Conservation (phyloP, 2,797 vertebrate species). For the Sebastes steindachneri region DNA sequence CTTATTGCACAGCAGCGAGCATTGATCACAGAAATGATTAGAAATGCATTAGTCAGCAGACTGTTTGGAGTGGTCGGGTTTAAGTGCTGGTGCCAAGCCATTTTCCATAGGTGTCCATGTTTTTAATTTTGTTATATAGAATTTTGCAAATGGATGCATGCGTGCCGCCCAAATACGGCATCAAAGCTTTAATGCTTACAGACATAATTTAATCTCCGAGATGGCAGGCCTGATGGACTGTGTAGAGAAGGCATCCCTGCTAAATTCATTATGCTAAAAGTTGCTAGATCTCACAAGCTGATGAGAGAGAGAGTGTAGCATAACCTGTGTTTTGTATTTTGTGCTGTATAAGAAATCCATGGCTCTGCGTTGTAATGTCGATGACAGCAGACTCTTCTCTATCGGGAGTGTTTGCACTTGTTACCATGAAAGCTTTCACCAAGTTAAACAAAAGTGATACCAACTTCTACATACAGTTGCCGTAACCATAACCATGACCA, state of each 20-base stretch:
- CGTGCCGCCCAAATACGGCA: conserved; percentile 78
- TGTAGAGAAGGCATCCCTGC: conserved; percentile 74
- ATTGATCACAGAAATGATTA: conserved; percentile 85
- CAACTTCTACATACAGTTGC: neutral
- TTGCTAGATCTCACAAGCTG: conserved; percentile 78
- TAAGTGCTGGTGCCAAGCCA: conserved; percentile 79
- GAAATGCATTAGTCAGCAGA: conserved; percentile 85
- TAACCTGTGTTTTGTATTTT: conserved; percentile 45
- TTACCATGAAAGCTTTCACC: conserved; percentile 2
- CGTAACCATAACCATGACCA: neutral
- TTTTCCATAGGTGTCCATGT: conserved; percentile 83
- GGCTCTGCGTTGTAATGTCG: neutral
- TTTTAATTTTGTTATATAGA: conserved; percentile 84
- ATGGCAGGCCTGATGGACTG: conserved; percentile 81
- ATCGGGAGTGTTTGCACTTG: conserved; percentile 1
- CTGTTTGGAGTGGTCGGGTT: conserved; percentile 74
- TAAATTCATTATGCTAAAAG: conserved; percentile 84
- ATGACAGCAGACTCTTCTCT: conserved; percentile 17
- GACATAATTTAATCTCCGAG: conserved; percentile 83
- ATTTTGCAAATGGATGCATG: conserved; percentile 84
- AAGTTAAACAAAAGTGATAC: neutral
- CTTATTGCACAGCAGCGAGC: conserved; percentile 80
- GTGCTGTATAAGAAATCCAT: conserved; percentile 11
- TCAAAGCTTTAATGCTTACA: conserved; percentile 82
- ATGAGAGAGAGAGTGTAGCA: conserved; percentile 62